Base-by-base conservation (phyloP, 2,888 invertebrate species). In the Chloroclysta siterata region DNA sequence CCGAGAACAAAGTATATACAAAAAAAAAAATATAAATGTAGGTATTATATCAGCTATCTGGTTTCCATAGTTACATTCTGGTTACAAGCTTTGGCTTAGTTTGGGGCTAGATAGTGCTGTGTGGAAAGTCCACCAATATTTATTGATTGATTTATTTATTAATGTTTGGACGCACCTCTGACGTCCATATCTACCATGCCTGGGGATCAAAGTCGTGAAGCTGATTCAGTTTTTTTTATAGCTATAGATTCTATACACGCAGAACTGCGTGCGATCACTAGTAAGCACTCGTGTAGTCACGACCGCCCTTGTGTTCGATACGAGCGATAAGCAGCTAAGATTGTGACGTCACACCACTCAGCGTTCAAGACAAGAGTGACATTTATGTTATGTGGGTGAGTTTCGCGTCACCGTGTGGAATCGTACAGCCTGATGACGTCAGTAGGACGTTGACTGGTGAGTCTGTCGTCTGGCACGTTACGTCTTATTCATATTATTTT, bases 281-380 rank as follows among this genome's bases (percentile, higher is more conserved):
- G 36, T 17, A 22, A n/a, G 5, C 52, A 50, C n/a, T 50, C 50
- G 50, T 33, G 17, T 36, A 58, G 62, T 60, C 65, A 67, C 63
- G 66, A 67, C 29, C 41, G 70, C 63, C 70, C 68, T 70, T 55
- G 68, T 63, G 61, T 68, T 64, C 60, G 67, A 65, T 66, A 65
- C 61, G 51, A 41, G 48, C 56, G 70, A 68, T 70, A 70, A 70
- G 65, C 39, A 41, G 53, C 41, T 53, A 56, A 60, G 54, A 64
- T 60, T 39, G 55, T 70, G 66, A 68, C 64, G 70, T 68, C 60
- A 60, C 64, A 63, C 17, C 60, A 52, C 42, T 44, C 64, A 41
- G 41, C 44, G 3, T 17, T 63, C 36, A 39, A 39, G 36, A 59
- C 54, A 47, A 7, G 28, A 59, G 39, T 59, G 55, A 55, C 33